These are phyloP conservation scores for Xanthia togata DNA, from an alignment of 2,888 invertebrate genomes.

Conservation along the genomic window DNA sequence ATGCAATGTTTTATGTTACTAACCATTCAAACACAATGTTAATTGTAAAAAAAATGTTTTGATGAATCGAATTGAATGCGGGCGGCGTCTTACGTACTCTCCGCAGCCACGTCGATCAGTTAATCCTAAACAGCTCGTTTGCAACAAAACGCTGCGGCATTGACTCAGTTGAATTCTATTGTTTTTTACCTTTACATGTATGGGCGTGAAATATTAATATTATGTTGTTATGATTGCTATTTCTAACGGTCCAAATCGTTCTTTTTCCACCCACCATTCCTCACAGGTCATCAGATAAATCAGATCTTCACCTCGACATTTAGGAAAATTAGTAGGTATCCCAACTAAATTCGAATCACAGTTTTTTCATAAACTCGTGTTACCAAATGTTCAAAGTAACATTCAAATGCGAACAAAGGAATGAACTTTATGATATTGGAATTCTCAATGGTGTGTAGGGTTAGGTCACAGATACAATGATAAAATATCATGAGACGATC, in stretches of 20 bases:
- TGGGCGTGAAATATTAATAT: constrained; percentile 37
- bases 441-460: constrained; percentile 68
- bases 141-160: constrained; percentile 41
- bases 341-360: constrained; percentile 47
- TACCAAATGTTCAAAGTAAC: constrained; percentile 52
- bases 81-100: neutral
- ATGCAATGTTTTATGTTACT: neutral
- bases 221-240: constrained; percentile 28
- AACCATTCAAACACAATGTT: neutral
- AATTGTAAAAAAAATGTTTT: neutral
- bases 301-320: constrained; percentile 55
- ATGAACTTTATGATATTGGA: constrained; percentile 67
- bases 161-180: constrained; percentile 51
- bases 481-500: constrained; percentile 76
- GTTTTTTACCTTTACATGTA: constrained; percentile 47
- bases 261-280: constrained; percentile 43
- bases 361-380: constrained; percentile 52
- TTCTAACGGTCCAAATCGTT: constrained; percentile 25
- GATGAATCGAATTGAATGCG: constrained; percentile 1
- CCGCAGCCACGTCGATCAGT: constrained; percentile 10
- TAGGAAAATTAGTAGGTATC: constrained; percentile 46
- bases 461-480: constrained; percentile 73
- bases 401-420: constrained; percentile 66
- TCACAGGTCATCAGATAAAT: constrained; percentile 62
- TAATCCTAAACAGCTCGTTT: constrained; percentile 17